Conservation (phyloP, 1,140 invertebrate species). For the Brachionus manjavacas region DNA sequence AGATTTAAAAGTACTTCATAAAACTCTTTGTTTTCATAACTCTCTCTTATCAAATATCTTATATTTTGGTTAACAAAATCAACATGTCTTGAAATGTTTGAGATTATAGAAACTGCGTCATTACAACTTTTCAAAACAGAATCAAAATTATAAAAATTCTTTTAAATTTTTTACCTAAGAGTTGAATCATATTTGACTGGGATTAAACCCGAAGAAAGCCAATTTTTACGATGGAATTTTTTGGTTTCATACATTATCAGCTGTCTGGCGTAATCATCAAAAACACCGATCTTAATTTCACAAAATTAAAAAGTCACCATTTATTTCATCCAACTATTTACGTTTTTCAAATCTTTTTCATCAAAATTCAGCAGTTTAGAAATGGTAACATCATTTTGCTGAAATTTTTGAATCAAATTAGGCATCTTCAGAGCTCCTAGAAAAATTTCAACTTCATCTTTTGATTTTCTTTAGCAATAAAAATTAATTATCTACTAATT, state of each 20-base stretch:
- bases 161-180: background rate
- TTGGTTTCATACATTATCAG: background rate
- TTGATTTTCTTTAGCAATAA: background rate
- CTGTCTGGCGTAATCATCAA: background rate
- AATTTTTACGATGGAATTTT: conserved; percentile 28
- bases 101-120: background rate
- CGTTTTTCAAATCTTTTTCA: background rate
- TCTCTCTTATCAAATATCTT: background rate
- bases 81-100: conserved; percentile 9
- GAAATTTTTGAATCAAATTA: background rate
- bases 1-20: background rate
- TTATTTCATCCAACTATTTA: background rate
- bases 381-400: background rate
- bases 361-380: background rate
- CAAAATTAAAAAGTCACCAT: background rate
- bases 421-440: background rate
- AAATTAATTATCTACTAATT: too few relatives aligned
- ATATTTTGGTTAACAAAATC: conserved; percentile 33
- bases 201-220: background rate
- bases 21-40: background rate
- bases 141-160: background rate
- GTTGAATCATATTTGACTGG: background rate
- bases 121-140: background rate
- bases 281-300: background rate
- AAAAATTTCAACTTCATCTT: conserved; percentile 8